Evolutionary conservation across 2,113 vertebrate species (phyloP), one percentile per base, ranked within the genome.

Genomic region (Vulpes vulpes): DNA sequence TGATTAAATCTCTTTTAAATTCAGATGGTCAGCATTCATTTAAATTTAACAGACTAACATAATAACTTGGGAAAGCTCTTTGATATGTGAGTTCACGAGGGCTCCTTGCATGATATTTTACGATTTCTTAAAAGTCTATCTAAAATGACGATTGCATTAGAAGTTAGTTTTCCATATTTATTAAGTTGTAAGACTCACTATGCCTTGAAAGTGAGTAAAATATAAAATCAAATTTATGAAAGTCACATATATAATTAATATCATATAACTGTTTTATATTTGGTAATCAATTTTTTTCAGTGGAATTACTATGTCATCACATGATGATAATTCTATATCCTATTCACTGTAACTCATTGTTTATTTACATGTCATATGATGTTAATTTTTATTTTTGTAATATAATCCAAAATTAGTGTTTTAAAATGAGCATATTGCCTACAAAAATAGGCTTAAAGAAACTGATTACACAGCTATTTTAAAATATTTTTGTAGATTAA

Each of bases 141-240:
- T 83, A 79, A 59, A 49, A 23, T 92, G 11, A 69, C 19, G 87
- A 59, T 2, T 84, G 1, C 27, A 27, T 17, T 82, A 6, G 14
- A 74, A 80, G 64, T 78, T 25, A 71, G 53, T 89, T 71, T 78
- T 43, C 12, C 17, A 6, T 86, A 6, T 69, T 67, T 95, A 94
- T 71, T 84, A 95, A 82, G 3, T 27, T 83, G 23, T 62, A 83
- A 84, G 78, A 84, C 17, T 89, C 15, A 76, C 38, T 8, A 67
- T 5, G 35, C 8, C 79, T 95, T 90, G 38, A 7, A 94, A 91
- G 20, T 88, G 10, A 92, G 7, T 60, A 82, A 78, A 96, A 96
- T 32, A n/a, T 71, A 19, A 84, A 86, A 74, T 64, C 4, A 79
- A 82, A 80, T 83, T 69, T 78, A 65, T 67, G 15, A 87, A 95